Percentiles rank a stretch among this genome's conserved stretches.
Evolutionary conservation across 2,797 vertebrate genomes (phyloP).

Genomic region (Aratinga solstitialis): DNA sequence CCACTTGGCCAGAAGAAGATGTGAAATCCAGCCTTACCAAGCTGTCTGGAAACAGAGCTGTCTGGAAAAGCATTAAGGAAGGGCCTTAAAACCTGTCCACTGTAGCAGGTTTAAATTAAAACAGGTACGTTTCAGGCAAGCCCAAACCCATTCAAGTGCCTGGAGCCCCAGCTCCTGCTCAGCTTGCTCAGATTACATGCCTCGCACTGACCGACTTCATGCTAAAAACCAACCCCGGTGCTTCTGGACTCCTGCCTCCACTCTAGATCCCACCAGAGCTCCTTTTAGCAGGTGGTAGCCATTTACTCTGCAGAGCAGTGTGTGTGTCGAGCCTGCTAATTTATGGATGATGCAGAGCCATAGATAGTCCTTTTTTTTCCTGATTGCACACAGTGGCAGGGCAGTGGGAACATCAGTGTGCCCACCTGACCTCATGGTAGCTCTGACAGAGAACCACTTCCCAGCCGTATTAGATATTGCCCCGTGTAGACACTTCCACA

Average conservation of each 20-base stretch:
- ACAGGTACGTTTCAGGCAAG: neutral
- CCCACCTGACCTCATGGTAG: neutral
- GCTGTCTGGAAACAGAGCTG: slow-evolving; percentile 36
- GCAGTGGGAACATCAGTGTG: rapidly evolving
- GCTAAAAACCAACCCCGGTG: neutral
- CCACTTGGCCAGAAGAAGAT: neutral
- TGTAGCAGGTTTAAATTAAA: slow-evolving; percentile 51
- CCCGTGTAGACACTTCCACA: neutral
- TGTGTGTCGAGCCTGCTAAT: neutral
- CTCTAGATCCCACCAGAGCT: neutral
- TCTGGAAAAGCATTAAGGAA: slow-evolving; percentile 11
- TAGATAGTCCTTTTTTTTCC: neutral
- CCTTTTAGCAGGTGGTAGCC: neutral
- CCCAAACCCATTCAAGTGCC: neutral
- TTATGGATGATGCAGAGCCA: neutral
- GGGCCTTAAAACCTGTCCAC: slow-evolving; percentile 8
- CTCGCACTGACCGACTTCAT: neutral
- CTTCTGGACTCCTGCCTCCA: neutral
- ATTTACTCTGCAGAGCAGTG: neutral
- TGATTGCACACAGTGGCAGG: rapidly evolving
- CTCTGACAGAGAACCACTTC: neutral
- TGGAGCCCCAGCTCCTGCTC: neutral
- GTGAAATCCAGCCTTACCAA: slow-evolving; percentile 32
- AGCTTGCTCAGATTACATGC: neutral
- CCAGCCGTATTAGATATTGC: neutral